These are phyloP conservation scores for Neuroscelio doddi DNA, from an alignment of 2,888 invertebrate genomes.

Conservation along the genomic window DNA sequence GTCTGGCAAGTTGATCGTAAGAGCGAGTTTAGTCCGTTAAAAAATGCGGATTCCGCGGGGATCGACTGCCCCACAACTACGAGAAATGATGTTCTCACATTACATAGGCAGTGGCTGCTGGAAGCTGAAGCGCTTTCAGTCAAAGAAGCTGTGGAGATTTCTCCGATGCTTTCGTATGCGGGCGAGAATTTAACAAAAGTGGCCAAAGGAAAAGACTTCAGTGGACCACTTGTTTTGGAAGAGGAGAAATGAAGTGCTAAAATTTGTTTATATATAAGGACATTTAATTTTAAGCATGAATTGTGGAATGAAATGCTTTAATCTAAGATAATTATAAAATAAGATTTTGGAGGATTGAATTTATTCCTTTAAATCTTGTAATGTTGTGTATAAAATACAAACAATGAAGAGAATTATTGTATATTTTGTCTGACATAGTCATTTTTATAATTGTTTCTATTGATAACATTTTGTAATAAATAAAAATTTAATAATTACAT, in stretches of 20 bases:
- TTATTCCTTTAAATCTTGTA: neutral
- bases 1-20: conserved; percentile 94
- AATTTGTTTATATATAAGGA: neutral
- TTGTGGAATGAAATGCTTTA: no score
- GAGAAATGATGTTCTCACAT: conserved; percentile 81
- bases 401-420: neutral
- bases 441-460: conserved; percentile 2
- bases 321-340: no score
- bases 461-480: conserved; percentile 8
- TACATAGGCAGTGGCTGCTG: conserved; percentile 86
- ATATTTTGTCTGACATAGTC: conserved; percentile 9
- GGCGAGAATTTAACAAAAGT: conserved; percentile 87
- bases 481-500: no score
- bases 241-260: neutral
- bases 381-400: neutral
- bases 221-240: conserved; percentile 74
- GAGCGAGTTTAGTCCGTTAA: conserved; percentile 97
- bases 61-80: conserved; percentile 95
- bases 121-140: conserved; percentile 86
- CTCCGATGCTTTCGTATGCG: conserved; percentile 90
- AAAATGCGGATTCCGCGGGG: conserved; percentile 90
- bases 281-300: no score
- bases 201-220: conserved; percentile 79
- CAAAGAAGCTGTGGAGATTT: conserved; percentile 86
- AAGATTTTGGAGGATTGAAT: neutral